A percentile compares a stretch with the other conserved stretches of the same genome.
These are phyloP conservation scores for Suricata suricatta DNA, from an alignment of 2,113 vertebrate genomes.

Conservation along the genomic window DNA sequence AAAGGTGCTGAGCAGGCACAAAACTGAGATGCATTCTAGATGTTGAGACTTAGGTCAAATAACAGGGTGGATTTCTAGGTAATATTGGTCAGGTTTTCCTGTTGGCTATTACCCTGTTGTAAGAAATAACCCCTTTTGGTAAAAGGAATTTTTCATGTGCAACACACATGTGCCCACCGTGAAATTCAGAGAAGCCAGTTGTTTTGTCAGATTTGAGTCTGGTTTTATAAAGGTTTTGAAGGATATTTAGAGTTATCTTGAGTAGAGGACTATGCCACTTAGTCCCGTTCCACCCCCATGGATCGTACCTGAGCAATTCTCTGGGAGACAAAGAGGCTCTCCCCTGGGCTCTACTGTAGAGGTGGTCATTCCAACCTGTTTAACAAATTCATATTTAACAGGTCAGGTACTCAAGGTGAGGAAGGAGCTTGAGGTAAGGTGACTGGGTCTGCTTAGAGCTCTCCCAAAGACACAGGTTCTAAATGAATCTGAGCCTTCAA, in stretches of 20 bases:
- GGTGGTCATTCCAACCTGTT: neutral
- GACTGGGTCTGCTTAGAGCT: neutral
- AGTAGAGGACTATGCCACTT: neutral
- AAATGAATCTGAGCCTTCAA: neutral
- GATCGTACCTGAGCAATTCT: neutral
- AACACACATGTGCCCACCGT: neutral
- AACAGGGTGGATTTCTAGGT: neutral
- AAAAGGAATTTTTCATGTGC: neutral
- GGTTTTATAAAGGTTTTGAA: neutral
- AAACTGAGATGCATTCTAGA: neutral
- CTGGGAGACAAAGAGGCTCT: neutral
- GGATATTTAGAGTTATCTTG: neutral
- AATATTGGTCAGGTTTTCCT: neutral
- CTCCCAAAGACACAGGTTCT: neutral
- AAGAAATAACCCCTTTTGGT: neutral
- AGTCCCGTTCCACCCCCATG: accelerated
- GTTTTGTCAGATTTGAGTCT: neutral
- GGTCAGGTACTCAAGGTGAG: neutral
- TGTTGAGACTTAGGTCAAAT: neutral
- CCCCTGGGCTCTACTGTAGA: neutral
- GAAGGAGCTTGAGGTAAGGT: neutral
- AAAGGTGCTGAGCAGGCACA: neutral
- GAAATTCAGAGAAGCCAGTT: neutral
- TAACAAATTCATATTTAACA: neutral
- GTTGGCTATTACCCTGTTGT: neutral